Percentiles rank a stretch among this genome's conserved stretches.
Conservation (phyloP, 2,113 vertebrate genomes). For the Microtus ochrogaster region DNA sequence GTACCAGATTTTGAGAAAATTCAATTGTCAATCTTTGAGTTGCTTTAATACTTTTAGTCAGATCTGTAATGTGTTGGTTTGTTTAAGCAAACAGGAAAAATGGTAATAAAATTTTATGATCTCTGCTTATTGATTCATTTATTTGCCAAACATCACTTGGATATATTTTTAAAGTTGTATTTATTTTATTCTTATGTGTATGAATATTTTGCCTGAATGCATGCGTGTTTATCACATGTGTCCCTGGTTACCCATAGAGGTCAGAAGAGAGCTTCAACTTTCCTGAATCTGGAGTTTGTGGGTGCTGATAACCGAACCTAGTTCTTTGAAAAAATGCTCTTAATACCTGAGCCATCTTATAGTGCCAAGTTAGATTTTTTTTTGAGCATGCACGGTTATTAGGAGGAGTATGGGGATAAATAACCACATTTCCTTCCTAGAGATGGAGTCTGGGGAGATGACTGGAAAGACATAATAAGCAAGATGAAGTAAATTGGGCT, state of each 20-base stretch:
- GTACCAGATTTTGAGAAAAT: background rate
- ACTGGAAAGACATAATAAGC: background rate
- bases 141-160: background rate
- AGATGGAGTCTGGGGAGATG: background rate
- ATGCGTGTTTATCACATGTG: background rate
- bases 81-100: background rate
- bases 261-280: background rate
- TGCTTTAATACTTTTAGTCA: background rate
- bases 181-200: background rate
- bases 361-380: background rate
- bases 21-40: background rate
- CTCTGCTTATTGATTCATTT: background rate
- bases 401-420: background rate
- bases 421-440: background rate
- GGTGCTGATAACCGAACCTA: background rate
- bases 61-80: slow-evolving; percentile 28
- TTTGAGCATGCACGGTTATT: background rate
- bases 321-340: background rate
- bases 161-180: background rate
- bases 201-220: background rate
- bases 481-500: background rate
- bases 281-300: background rate
- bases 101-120: slow-evolving; percentile 25
- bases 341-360: background rate
- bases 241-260: background rate